Conservation (phyloP, 2,888 invertebrate genomes). For the Dyspetes luteomarginatus region DNA sequence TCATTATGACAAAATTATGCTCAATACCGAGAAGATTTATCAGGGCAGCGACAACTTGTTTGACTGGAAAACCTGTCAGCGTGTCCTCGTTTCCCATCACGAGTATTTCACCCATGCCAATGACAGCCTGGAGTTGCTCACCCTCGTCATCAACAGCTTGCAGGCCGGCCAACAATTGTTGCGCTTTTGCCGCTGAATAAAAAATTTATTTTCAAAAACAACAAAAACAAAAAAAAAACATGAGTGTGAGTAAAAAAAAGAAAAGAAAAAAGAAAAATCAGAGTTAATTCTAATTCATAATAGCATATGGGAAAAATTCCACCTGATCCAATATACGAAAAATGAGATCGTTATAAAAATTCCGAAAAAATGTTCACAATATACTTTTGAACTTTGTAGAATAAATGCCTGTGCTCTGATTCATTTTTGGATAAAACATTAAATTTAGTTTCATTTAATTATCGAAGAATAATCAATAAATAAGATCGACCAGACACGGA, state of each 20-base stretch:
- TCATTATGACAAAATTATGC: slow-evolving; percentile 99
- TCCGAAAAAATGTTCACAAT: too few relatives aligned
- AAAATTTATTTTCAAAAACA: too few relatives aligned
- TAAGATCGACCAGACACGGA: too few relatives aligned
- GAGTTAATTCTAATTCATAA: background rate
- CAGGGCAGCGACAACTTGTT: slow-evolving; percentile 98
- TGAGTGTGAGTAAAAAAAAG: too few relatives aligned
- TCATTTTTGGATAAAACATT: too few relatives aligned
- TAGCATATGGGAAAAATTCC: background rate
- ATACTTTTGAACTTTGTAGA: too few relatives aligned
- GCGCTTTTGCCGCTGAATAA: slow-evolving; percentile 92
- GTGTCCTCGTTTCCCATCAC: slow-evolving; percentile 99
- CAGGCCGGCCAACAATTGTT: slow-evolving; percentile 95
- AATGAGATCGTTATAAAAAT: too few relatives aligned
- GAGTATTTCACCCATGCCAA: slow-evolving; percentile 99
- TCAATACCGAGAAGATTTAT: slow-evolving; percentile 97
- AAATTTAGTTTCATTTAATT: too few relatives aligned
- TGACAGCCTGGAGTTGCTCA: slow-evolving; percentile 97
- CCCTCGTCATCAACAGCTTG: slow-evolving; percentile 98
- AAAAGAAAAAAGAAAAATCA: background rate
- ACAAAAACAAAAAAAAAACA: too few relatives aligned
- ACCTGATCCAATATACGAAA: too few relatives aligned
- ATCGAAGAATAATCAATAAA: too few relatives aligned
- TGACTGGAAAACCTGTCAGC: slow-evolving; percentile 98
- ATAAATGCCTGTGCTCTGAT: too few relatives aligned